Evolutionary conservation across 2,113 vertebrate genomes (phyloP).

Genomic region (Triplophysa tibetana): DNA sequence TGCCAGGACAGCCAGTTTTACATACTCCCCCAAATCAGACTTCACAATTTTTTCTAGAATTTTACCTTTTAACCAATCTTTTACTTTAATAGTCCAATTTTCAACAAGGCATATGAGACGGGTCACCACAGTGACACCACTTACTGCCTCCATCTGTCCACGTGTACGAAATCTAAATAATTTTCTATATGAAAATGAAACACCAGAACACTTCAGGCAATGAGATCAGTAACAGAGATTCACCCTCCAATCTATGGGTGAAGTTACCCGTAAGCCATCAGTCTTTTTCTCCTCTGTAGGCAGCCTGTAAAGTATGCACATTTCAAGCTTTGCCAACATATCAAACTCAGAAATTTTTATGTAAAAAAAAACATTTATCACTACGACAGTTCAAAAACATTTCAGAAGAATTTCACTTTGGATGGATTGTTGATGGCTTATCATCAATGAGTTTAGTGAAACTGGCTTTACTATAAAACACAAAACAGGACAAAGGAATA

Average conservation of each 20-base stretch:
- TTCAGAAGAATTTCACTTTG: too few species aligned
- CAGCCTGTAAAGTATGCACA: too few species aligned
- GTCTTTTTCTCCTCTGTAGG: background rate
- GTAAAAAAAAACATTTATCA: too few species aligned
- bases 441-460: too few species aligned
- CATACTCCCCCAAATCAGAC: background rate
- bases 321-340: background rate
- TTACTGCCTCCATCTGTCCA: background rate
- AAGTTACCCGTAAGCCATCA: background rate
- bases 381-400: too few species aligned
- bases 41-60: background rate
- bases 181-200: slow-evolving; percentile 33
- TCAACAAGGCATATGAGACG: background rate
- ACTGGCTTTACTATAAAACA: too few species aligned
- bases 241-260: background rate
- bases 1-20: slow-evolving; percentile 5
- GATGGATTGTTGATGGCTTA: too few species aligned
- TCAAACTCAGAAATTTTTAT: too few species aligned
- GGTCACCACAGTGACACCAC: background rate
- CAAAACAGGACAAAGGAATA: too few species aligned
- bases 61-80: background rate
- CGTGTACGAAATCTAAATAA: background rate
- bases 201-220: slow-evolving; percentile 3
- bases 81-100: background rate
- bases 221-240: slow-evolving; percentile 19